Percentiles rank a stretch among this genome's conserved stretches.
These are phyloP conservation scores for Chrysotoxum bicinctum DNA, from an alignment of 2,888 invertebrate species.

Conservation along the genomic window DNA sequence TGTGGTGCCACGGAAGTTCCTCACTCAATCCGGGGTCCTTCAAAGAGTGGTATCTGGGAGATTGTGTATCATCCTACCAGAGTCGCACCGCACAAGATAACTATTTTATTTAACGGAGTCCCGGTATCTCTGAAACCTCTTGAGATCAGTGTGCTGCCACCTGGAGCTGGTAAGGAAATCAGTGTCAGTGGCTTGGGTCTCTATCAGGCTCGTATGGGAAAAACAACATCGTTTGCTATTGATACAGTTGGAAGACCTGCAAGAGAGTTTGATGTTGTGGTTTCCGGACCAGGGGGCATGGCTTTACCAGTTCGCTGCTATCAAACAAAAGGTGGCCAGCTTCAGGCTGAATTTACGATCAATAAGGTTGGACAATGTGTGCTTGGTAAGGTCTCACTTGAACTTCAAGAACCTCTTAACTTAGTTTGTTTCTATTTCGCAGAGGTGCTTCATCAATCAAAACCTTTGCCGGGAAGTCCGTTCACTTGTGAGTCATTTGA, in stretches of 20 bases:
- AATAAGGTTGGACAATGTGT: constrained; percentile 88
- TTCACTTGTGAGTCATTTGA: constrained; percentile 97
- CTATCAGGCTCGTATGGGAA: constrained; percentile 91
- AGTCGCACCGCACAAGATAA: constrained; percentile 93
- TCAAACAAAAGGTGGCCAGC: constrained; percentile 96
- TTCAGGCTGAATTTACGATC: constrained; percentile 96
- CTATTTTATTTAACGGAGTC: constrained; percentile 93
- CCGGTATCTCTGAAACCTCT: constrained; percentile 85
- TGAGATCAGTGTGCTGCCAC: constrained; percentile 84
- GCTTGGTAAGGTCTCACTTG: constrained; percentile 82
- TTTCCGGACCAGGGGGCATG: constrained; percentile 90
- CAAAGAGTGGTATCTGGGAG: constrained; percentile 89
- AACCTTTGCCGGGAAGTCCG: constrained; percentile 95
- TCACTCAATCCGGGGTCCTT: constrained; percentile 89
- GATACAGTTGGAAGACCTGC: constrained; percentile 93
- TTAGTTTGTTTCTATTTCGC: constrained; percentile 79
- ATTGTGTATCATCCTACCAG: constrained; percentile 93
- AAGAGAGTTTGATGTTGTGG: constrained; percentile 95
- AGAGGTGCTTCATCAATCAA: constrained; percentile 94
- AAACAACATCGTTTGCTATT: constrained; percentile 93
- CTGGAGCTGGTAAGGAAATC: constrained; percentile 88
- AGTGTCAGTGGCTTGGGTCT: constrained; percentile 90
- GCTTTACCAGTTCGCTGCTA: constrained; percentile 96
- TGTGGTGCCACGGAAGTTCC: constrained; percentile 92
- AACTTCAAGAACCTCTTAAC: constrained; percentile 73